Conservation (phyloP, 2,888 invertebrate genomes). For the Gnatocerus cornutus region DNA sequence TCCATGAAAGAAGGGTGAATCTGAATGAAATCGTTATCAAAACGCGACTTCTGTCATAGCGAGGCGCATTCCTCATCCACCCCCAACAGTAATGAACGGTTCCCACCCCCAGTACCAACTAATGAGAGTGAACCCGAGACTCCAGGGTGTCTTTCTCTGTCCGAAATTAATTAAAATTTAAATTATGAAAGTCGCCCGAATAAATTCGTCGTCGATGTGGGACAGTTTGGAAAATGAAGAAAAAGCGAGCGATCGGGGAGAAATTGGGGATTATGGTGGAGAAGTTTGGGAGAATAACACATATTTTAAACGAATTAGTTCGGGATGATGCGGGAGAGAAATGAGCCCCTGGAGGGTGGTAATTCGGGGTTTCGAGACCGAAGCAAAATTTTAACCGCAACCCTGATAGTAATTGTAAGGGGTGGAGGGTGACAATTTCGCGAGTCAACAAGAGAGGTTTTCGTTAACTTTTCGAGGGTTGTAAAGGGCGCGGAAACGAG, state of each 20-base stretch:
- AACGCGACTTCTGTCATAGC: neutral
- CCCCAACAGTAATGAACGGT: constrained; percentile 7
- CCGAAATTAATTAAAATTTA: constrained; percentile 45
- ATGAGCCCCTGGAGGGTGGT: constrained; percentile 18
- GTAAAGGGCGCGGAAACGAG: constrained; percentile 1
- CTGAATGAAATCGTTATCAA: constrained; percentile 3
- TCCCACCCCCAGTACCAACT: neutral
- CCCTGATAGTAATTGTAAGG: neutral
- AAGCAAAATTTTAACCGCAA: constrained; percentile 17
- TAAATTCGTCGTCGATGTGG: constrained; percentile 4
- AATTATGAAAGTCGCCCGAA: constrained; percentile 32
- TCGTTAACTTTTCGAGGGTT: constrained; percentile 1
- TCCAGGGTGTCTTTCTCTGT: constrained; percentile 18
- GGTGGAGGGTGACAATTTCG: neutral
- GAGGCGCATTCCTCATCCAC: neutral
- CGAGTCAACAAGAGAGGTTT: constrained; percentile 6
- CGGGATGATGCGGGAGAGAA: constrained; percentile 19
- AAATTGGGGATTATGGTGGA: constrained; percentile 18
- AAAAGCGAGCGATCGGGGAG: neutral
- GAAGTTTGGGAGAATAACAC: constrained; percentile 13
- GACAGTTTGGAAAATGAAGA: neutral
- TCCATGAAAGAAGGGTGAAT: neutral
- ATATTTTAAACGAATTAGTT: constrained; percentile 30
- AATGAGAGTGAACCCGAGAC: neutral
- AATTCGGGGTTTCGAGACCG: constrained; percentile 10